Evolutionary conservation across 1,140 invertebrate species (phyloP), one percentile per base, ranked within the genome.

Genomic region (Microplitis mediator): DNA sequence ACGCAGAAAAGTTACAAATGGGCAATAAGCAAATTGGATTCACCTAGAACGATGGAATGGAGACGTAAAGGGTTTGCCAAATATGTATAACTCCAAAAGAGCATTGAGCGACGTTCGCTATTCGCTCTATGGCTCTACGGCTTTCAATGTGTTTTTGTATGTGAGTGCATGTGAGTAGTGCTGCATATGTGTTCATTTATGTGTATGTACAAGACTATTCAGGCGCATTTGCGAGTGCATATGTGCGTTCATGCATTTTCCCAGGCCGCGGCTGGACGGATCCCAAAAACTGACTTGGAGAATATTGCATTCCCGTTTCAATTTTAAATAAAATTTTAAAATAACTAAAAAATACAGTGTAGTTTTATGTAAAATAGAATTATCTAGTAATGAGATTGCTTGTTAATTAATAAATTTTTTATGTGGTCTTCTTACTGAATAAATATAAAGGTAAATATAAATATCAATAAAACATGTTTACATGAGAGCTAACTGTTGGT

Each of bases 11-110:
- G 74, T 72, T 76, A 79, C 72, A 77, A 81, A 79, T 74, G 76
- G 76, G 75, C 79, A 79, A 79, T 81, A 79, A 79, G 80, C 75
- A 78, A 76, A 81, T 81, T 81, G 79, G 78, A 79, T 78, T 77
- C 74, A 71, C 69, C 66, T 65, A 70, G 68, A 52, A 65, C 16
- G 62, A 74, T 35, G 72, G 45, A 62, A 73, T 50, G 70, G 31
- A 34, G 32, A 39, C 54, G 51, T 60, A 58, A 69, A 73, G 73
- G 71, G 75, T 72, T 76, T 79, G 79, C 79, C 79, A 80, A 80
- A 80, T 79, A 74, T 75, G 74, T 76, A 74, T 74, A 67, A 34
- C 66, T 74, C 64, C 72, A 80, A 77, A 76, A 75, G 74, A 71
- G 60, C 72, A 74, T 75, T 62, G 70, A 74, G 72, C 70, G 45